Conservation (phyloP, 2,113 vertebrate genomes). For the Colinus virginianus region DNA sequence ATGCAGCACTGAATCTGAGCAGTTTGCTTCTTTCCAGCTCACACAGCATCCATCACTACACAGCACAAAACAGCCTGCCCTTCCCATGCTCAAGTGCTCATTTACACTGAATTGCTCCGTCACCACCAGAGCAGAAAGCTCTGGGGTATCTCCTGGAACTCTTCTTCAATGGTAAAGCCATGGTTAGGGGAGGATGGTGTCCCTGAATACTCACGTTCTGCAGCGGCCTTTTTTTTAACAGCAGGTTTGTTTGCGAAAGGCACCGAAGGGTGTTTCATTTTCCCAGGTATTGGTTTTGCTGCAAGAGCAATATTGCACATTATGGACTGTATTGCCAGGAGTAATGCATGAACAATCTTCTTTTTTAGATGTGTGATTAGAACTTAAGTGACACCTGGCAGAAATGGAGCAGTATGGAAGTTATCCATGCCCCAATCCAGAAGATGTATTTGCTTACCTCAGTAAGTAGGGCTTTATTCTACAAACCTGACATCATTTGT, state of each 20-base stretch:
- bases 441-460: background rate
- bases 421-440: background rate
- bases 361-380: background rate
- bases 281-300: background rate
- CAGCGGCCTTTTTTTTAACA: background rate
- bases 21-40: background rate
- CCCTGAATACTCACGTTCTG: conserved; percentile 33
- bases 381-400: background rate
- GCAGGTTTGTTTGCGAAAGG: rapidly evolving
- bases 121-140: background rate
- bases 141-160: background rate
- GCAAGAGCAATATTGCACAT: conserved; percentile 9
- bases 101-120: background rate
- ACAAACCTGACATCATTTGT: background rate
- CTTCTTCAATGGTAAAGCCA: background rate
- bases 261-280: rapidly evolving
- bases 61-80: background rate
- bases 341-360: background rate
- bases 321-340: background rate
- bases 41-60: background rate
- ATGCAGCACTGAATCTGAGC: rapidly evolving
- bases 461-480: background rate
- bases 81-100: background rate
- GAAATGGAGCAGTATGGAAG: background rate
- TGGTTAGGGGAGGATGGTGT: background rate